Conservation (phyloP, 2,797 vertebrate species). For the Chlorospingus semifuscus region DNA sequence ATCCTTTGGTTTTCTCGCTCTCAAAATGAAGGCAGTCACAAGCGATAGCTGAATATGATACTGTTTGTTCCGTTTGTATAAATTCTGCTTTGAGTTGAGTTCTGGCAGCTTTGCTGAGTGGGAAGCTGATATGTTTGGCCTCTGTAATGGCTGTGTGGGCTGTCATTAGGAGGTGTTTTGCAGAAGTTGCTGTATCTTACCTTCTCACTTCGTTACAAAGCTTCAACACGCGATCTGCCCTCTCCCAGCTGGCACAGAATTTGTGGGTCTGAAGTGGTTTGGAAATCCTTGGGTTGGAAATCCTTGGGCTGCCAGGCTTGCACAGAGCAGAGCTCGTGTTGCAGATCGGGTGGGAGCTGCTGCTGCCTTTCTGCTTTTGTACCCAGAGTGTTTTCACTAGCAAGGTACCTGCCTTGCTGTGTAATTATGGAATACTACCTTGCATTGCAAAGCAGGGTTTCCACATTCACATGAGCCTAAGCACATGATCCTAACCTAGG, state of each 20-base stretch:
- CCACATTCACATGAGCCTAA: background rate
- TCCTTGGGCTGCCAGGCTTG: slow-evolving; percentile 23
- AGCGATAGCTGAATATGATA: slow-evolving; percentile 43
- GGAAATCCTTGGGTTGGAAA: background rate
- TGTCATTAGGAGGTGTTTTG: slow-evolving; percentile 70
- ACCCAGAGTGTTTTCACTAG: background rate
- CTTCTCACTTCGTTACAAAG: slow-evolving; percentile 51
- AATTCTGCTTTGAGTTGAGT: slow-evolving; percentile 50
- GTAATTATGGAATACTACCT: background rate
- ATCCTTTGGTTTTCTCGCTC: background rate
- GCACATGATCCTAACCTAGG: background rate
- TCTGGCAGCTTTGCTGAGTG: slow-evolving; percentile 70
- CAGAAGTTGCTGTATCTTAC: slow-evolving; percentile 65
- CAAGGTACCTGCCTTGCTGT: background rate
- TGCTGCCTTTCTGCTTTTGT: background rate
- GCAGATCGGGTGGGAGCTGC: background rate
- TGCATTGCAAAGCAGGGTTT: background rate
- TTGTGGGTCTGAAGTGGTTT: slow-evolving; percentile 43
- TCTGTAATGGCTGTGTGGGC: slow-evolving; percentile 60
- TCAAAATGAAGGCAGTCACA: slow-evolving; percentile 29
- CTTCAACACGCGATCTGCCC: slow-evolving; percentile 54
- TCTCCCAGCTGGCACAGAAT: slow-evolving; percentile 45
- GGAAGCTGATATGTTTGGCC: slow-evolving; percentile 70
- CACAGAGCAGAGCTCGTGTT: background rate
- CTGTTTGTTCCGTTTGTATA: slow-evolving; percentile 60